Base-by-base conservation (phyloP, 2,797 vertebrate species). In the Falco novaeseelandiae region DNA sequence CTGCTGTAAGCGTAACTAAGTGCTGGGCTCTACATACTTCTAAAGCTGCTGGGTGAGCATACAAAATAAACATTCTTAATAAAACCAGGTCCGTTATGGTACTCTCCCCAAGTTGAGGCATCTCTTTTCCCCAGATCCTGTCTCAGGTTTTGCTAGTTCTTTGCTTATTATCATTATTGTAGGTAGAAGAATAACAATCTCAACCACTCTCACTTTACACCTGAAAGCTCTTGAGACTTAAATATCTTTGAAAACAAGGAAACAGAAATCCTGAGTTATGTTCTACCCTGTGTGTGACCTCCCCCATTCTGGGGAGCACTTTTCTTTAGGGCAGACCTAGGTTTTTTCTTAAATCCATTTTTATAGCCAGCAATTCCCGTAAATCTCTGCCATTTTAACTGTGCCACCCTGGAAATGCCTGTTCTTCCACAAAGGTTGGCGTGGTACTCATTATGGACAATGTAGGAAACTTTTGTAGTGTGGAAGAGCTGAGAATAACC, bases 51-150 rank as follows among this genome's bases (percentile, higher is more conserved):
- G 42, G 13, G 14, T 55, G 9, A 44, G 20, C 5, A 1, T 40
- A 55, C 4, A 52, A 77, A 27, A 32, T 49, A 49, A 36, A 25
- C 1, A 44, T 51, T 55, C 32, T 91, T 85, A 17, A 30, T 80
- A 54, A 91, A 91, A 29, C 10, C 32, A 55, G 1, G 0, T 66
- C 59, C 15, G 1, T 66, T 94, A 55, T 0, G 5, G 48, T 2
- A 4, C 6, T 65, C 10, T 82, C 8, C 12, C 32, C 44, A 51
- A 8, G 27, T 73, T 66, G 58, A 70, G 40, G 2, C 19, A 22
- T 65, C 16, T 78, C 16, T 91, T 84, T 77, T 72, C 32, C 11
- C 21, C 83, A 46, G 42, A 21, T 32, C 5, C 21, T 57, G 22
- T 25, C 52, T 79, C 61, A 70, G 27, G 16, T 65, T 40, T 63